Evolutionary conservation across 1,140 invertebrate genomes (phyloP).

Genomic region (Eurosta solidaginis): DNA sequence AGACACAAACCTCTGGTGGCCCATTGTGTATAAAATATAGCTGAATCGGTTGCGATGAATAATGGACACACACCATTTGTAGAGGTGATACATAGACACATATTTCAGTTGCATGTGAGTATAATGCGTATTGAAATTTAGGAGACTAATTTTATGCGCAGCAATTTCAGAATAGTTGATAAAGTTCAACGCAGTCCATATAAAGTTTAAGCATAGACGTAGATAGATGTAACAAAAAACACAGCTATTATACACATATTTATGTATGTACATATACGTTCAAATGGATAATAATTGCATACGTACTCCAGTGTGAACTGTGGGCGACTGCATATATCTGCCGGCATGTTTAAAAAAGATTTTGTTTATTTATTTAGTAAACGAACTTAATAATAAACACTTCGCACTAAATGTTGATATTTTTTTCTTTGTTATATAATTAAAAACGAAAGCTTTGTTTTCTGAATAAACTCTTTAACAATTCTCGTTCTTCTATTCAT

Average conservation of each 20-base stretch:
- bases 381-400: background rate
- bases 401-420: background rate
- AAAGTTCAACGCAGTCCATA: no score
- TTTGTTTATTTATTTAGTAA: background rate
- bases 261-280: background rate
- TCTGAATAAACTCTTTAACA: background rate
- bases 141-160: no score
- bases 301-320: background rate
- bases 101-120: no score
- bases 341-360: background rate
- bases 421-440: background rate
- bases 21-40: no score
- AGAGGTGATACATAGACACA: no score
- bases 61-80: no score
- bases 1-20: no score
- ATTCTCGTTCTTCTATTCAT: background rate
- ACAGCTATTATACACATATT: background rate
- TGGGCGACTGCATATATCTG: conserved; percentile 3
- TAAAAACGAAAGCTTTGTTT: background rate
- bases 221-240: no score
- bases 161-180: no score
- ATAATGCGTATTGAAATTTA: no score
- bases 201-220: no score
- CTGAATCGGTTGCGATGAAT: no score
- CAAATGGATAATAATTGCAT: background rate